Base-by-base conservation (phyloP, 2,113 vertebrate genomes). In the Sorex fumeus region DNA sequence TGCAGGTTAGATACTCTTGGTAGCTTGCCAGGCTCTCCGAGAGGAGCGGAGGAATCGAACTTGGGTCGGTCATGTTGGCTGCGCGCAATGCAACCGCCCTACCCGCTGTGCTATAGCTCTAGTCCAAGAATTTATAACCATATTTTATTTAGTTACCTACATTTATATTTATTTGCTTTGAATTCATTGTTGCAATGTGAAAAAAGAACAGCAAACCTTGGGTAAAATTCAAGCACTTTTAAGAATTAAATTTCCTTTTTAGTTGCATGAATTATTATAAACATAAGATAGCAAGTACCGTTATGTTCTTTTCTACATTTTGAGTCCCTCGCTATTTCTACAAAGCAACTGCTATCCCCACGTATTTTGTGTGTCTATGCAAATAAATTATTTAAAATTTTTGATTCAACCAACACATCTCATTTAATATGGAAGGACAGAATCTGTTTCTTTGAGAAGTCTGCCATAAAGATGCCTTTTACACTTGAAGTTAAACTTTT, bases 401-500 rank as follows among this genome's bases (percentile, higher is more conserved):
- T 82, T 85, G 71, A 89, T 87, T 82, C 53, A 72, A 28, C 1
- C 0, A 80, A 18, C 18, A 80, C 80, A 84, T 66, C 32, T 30
- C 80, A 36, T 87, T 96, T 93, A 60, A 40, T 75, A 30, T 16
- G 19, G 87, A 19, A 70, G 90, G 1, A 1, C 34, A 62, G 88
- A 80, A 94, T 94, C 47, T 1, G 28, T 71, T 96, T 82, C 40
- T 82, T 93, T 93, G 84, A 92, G 77, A 96, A 94, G 93, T 47
- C 57, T 94, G 16, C 36, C 77, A 82, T 91, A 90, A 80, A 90
- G 64, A 87, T 94, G 90, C 19, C 74, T 93, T 85, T 60, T 93
- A 82, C 28, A 57, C 88, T 98, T 93, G 34, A 40, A 74, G 74
- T 89, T 94, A 92, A 97, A 95, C 53, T 88, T 97, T 96, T 95